A percentile compares a stretch with the other conserved stretches of the same genome.
Conservation (phyloP, 1,140 invertebrate genomes). For the Drosophila nikananu region DNA sequence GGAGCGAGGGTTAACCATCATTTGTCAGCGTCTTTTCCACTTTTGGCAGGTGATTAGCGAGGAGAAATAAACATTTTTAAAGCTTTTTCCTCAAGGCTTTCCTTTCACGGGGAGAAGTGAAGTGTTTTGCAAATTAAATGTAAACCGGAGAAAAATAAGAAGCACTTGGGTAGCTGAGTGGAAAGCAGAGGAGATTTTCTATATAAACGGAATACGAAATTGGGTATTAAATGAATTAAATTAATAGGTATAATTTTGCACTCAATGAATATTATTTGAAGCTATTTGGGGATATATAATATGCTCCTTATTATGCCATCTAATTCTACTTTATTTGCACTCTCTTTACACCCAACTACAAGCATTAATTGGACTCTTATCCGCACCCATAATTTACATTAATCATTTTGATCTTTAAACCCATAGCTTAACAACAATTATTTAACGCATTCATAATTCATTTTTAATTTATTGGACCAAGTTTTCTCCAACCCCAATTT, state of each 20-base stretch:
- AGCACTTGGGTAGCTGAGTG: background rate
- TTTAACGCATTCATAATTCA: constrained; percentile 50
- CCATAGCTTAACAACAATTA: constrained; percentile 45
- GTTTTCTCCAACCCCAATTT: constrained; percentile 13
- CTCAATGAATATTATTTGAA: background rate
- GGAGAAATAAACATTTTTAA: constrained; percentile 48
- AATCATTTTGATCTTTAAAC: constrained; percentile 54
- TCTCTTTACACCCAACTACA: background rate
- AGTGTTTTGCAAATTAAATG: constrained; percentile 25
- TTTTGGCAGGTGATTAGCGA: constrained; percentile 79
- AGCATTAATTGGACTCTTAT: constrained; percentile 18
- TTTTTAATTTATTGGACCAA: constrained; percentile 45
- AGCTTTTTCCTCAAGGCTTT: constrained; percentile 14
- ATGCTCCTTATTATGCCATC: background rate
- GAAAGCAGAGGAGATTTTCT: background rate
- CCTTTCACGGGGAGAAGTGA: background rate
- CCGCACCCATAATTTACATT: constrained; percentile 26
- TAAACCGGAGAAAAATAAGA: constrained; percentile 3
- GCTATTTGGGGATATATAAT: too few relatives aligned
- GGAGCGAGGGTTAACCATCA: constrained; percentile 46
- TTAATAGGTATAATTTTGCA: background rate
- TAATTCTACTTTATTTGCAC: background rate
- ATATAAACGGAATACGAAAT: constrained; percentile 8
- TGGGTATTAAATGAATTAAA: constrained; percentile 11
- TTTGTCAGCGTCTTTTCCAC: constrained; percentile 70